Conservation (phyloP, 2,113 vertebrate genomes). For the Megaleporinus macrocephalus region DNA sequence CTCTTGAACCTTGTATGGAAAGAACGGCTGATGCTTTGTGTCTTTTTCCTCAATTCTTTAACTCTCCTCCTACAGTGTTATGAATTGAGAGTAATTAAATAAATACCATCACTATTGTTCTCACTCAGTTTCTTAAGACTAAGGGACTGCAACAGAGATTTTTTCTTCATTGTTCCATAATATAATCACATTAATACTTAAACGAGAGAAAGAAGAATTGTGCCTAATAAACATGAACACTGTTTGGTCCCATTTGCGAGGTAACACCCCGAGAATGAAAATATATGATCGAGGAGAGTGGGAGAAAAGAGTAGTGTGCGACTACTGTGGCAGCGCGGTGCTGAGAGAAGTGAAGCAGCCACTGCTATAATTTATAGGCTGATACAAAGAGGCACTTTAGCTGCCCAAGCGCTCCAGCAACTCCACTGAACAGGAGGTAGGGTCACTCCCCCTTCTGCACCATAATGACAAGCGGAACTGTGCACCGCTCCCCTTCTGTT, state of each 20-base stretch:
- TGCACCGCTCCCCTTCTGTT: slow-evolving; percentile 69
- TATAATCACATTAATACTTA: neutral
- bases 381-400: slow-evolving; percentile 62
- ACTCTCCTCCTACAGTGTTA: too few species aligned
- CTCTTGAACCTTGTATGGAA: neutral
- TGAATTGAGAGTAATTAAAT: too few species aligned
- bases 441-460: slow-evolving; percentile 61
- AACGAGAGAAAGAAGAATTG: neutral
- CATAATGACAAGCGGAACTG: slow-evolving; percentile 55
- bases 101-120: too few species aligned
- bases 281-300: neutral
- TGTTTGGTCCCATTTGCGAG: slow-evolving; percentile 23
- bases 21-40: too few species aligned
- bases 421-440: slow-evolving; percentile 71
- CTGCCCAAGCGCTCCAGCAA: slow-evolving; percentile 46
- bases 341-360: slow-evolving; percentile 54
- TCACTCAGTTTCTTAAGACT: too few species aligned
- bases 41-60: too few species aligned
- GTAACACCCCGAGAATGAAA: slow-evolving; percentile 24
- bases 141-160: too few species aligned
- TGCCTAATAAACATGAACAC: slow-evolving; percentile 8
- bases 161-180: neutral
- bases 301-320: neutral
- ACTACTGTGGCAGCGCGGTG: slow-evolving; percentile 36
- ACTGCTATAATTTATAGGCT: slow-evolving; percentile 54